These are phyloP conservation scores for Sepioteuthis lessoniana DNA, from an alignment of 2,888 invertebrate genomes.

Conservation along the genomic window DNA sequence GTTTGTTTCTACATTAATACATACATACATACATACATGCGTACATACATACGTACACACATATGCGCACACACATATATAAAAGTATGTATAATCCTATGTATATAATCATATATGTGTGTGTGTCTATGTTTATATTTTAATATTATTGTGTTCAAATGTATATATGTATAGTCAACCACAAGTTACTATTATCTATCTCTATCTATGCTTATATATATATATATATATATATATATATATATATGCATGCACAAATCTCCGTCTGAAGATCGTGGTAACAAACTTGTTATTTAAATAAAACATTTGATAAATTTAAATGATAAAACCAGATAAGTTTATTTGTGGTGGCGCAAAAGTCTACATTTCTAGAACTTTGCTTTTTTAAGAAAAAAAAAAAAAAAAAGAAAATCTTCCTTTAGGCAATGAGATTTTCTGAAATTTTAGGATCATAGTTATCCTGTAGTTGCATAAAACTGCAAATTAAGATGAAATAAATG, in stretches of 20 bases:
- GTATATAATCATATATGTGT: neutral
- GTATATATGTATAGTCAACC: neutral
- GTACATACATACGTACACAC: neutral
- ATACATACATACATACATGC: neutral
- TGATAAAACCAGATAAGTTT: no score
- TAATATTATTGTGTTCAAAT: neutral
- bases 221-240: slow-evolving; percentile 24
- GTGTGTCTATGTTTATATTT: neutral
- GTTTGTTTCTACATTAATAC: neutral
- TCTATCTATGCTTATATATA: neutral
- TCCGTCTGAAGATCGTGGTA: neutral
- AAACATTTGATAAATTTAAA: no score
- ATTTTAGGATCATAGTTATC: no score
- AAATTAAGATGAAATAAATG: no score
- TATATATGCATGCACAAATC: neutral
- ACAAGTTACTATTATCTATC: neutral
- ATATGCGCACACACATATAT: neutral
- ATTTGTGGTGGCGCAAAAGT: no score
- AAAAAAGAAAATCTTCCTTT: no score
- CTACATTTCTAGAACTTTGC: no score
- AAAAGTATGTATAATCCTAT: neutral
- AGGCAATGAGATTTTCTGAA: no score
- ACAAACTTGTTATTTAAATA: no score
- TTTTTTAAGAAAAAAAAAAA: no score
- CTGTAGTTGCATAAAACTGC: no score